A percentile compares a stretch with the other conserved stretches of the same genome.
Conservation (phyloP, 1,140 invertebrate genomes). For the Pteromalus puparum region DNA sequence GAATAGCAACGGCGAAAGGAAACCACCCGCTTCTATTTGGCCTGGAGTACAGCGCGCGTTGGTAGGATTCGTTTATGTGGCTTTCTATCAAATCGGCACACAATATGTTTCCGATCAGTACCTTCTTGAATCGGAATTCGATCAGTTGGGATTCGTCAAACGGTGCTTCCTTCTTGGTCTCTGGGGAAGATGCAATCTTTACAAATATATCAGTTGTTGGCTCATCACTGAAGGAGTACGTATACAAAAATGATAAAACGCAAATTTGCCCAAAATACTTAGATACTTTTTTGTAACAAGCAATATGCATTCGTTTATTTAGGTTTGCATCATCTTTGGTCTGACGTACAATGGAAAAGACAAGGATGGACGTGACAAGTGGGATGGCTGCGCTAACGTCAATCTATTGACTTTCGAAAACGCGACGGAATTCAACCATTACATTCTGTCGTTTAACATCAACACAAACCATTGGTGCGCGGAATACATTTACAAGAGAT, state of each 20-base stretch:
- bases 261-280: not conserved
- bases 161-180: conserved; percentile 83
- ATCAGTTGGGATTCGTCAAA: conserved; percentile 78
- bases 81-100: conserved; percentile 83
- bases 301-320: conserved; percentile 57
- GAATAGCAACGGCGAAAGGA: conserved; percentile 14
- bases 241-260: conserved; percentile 34
- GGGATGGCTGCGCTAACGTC: conserved; percentile 93
- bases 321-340: conserved; percentile 81
- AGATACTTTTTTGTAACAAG: not conserved
- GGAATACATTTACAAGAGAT: conserved; percentile 93
- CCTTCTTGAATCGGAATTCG: conserved; percentile 81
- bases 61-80: conserved; percentile 84
- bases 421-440: conserved; percentile 87
- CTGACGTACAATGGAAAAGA: conserved; percentile 88
- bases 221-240: conserved; percentile 89
- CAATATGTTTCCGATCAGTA: conserved; percentile 83
- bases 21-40: conserved; percentile 72
- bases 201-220: conserved; percentile 96
- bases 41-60: conserved; percentile 77
- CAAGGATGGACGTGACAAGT: conserved; percentile 78
- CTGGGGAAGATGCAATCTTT: conserved; percentile 89
- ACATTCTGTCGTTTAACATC: conserved; percentile 93
- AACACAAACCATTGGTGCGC: conserved; percentile 96
- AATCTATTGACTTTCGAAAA: conserved; percentile 86